Conservation (phyloP, 2,888 invertebrate genomes). For the Nesidiocoris tenuis region DNA sequence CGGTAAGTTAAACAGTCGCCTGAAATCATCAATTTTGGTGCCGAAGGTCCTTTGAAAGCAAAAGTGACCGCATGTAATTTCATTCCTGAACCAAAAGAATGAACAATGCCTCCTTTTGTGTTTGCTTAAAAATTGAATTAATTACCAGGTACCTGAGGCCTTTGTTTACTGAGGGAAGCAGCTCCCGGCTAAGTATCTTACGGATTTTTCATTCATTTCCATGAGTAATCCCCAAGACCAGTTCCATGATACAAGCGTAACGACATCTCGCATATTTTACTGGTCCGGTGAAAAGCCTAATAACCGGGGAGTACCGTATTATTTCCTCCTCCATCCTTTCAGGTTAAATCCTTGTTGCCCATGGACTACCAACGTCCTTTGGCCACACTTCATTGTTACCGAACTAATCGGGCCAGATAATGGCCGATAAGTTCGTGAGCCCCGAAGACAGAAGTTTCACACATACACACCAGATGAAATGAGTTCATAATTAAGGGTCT, state of each 20-base stretch:
- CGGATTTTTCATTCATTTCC: not conserved
- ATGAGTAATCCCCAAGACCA: not conserved
- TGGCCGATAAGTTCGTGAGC: slow-evolving; percentile 11
- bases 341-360: not conserved
- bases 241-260: not conserved
- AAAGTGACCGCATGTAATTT: too few species aligned
- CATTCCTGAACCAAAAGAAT: not conserved
- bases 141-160: not conserved
- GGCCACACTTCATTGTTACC: slow-evolving; percentile 16
- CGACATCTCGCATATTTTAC: slow-evolving; percentile 21
- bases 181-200: not conserved
- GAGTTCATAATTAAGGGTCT: slow-evolving; percentile 23
- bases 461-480: not conserved
- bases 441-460: not conserved
- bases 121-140: not conserved
- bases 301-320: slow-evolving; percentile 5
- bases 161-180: not conserved
- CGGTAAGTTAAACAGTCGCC: too few species aligned
- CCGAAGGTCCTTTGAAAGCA: too few species aligned
- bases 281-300: not conserved
- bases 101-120: not conserved
- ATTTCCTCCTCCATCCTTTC: not conserved
- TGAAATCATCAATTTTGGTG: too few species aligned
- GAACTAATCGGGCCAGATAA: slow-evolving; percentile 16
- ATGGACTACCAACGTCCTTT: not conserved